phyloP scores from a whole-genome alignment of 2,113 vertebrate species.

The Aplodontia rufa region DNA sequence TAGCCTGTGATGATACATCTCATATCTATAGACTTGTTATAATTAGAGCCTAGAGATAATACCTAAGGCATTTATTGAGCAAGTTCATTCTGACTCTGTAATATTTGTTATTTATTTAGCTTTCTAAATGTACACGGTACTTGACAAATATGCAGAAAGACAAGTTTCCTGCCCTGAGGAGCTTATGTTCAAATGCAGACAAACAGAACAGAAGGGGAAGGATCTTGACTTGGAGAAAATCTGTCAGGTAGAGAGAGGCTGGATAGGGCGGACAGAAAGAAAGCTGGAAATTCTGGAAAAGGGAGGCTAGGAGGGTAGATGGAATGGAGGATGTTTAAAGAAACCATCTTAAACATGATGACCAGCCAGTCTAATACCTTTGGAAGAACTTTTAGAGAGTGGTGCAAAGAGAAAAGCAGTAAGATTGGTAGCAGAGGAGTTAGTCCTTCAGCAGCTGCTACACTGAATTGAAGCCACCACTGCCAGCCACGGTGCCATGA shows the following conservation, averaged over 20 bases:
- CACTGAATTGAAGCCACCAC: neutral
- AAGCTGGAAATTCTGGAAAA: neutral
- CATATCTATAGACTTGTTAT: conserved; percentile 14
- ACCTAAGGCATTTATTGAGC: conserved; percentile 60
- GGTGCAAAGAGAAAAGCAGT: neutral
- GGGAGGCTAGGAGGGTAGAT: neutral
- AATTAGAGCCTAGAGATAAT: conserved; percentile 51
- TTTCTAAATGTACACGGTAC: conserved; percentile 52
- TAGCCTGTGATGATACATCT: conserved; percentile 27
- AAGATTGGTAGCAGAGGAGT: neutral
- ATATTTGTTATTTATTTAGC: conserved; percentile 72
- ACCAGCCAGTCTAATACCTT: neutral
- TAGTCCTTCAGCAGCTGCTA: neutral
- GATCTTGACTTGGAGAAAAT: conserved; percentile 27
- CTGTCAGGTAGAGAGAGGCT: conserved; percentile 26
- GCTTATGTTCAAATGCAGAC: conserved; percentile 49
- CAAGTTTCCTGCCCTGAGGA: conserved; percentile 72
- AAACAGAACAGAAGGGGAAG: conserved; percentile 6
- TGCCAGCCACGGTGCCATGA: neutral
- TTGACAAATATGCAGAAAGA: conserved; percentile 74
- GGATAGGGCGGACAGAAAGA: neutral
- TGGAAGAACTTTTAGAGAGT: neutral
- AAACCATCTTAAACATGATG: neutral
- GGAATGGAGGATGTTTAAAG: neutral
- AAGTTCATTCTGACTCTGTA: conserved; percentile 28